These are phyloP conservation scores for Spinibarbus caldwelli DNA, from an alignment of 2,797 vertebrate species.

Conservation along the genomic window DNA sequence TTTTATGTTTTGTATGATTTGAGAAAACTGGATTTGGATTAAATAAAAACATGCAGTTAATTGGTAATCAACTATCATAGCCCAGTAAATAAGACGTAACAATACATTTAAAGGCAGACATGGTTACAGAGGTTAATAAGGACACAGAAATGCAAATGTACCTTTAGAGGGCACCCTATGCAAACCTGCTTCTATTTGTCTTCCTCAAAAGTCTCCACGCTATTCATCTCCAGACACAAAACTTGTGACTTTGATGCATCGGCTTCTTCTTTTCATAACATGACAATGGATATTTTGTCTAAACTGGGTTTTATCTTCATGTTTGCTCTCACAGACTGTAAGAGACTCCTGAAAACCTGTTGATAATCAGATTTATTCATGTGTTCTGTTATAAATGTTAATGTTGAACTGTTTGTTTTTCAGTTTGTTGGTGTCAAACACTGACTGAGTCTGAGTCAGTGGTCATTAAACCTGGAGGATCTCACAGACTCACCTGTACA, in stretches of 20 bases:
- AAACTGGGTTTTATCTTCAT: neutral
- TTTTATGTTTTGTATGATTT: too few relatives aligned
- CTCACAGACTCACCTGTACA: conserved; percentile 43
- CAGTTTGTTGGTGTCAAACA: conserved; percentile 51
- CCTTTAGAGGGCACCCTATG: neutral
- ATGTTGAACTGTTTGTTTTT: conserved; percentile 7
- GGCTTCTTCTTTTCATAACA: too few relatives aligned
- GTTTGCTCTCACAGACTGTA: neutral
- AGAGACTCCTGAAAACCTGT: neutral
- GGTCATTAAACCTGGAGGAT: conserved; percentile 53
- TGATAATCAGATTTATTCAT: neutral
- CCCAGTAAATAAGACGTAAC: too few relatives aligned
- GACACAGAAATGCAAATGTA: too few relatives aligned
- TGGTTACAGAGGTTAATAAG: too few relatives aligned
- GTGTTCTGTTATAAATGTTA: neutral
- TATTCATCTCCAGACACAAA: neutral
- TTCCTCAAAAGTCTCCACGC: neutral
- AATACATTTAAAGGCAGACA: too few relatives aligned
- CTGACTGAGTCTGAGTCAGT: conserved; percentile 56
- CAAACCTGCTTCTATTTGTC: neutral
- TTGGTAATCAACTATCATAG: too few relatives aligned
- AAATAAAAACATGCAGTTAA: too few relatives aligned
- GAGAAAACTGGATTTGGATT: too few relatives aligned
- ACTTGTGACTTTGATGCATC: too few relatives aligned
- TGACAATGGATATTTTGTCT: conserved; percentile 11